Percentiles rank a stretch among this genome's conserved stretches.
phyloP scores from a whole-genome alignment of 2,888 invertebrate genomes.

The Ophion costatus region DNA sequence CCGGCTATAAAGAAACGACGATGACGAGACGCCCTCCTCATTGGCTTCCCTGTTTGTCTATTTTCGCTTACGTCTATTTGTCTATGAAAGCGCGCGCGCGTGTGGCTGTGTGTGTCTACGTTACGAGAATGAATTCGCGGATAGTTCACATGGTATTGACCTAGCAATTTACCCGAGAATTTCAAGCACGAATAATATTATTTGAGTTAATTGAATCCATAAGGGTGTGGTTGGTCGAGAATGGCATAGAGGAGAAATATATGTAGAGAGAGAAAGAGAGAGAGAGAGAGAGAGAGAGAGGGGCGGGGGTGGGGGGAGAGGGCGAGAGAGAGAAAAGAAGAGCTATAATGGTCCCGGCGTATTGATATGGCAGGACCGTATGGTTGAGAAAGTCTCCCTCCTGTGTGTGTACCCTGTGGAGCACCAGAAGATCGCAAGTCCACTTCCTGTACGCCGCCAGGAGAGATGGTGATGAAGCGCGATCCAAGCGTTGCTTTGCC shows the following conservation, averaged over 20 bases:
- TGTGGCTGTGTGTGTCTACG: conserved; percentile 11
- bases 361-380: conserved; percentile 57
- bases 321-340: conserved; percentile 29
- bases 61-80: not conserved
- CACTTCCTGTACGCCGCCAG: conserved; percentile 41
- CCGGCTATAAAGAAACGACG: conserved; percentile 38
- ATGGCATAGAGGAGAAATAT: conserved; percentile 28
- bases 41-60: not conserved
- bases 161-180: conserved; percentile 71
- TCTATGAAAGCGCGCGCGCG: not conserved
- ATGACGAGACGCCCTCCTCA: conserved; percentile 30
- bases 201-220: conserved; percentile 76
- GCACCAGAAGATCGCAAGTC: conserved; percentile 32
- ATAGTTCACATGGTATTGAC: conserved; percentile 69
- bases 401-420: conserved; percentile 26
- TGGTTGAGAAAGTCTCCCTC: conserved; percentile 36
- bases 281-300: conserved; percentile 26
- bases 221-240: conserved; percentile 65
- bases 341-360: conserved; percentile 26
- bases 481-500: conserved; percentile 17
- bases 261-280: conserved; percentile 14
- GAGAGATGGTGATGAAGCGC: conserved; percentile 53
- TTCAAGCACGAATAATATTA: conserved; percentile 76
- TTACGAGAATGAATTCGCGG: conserved; percentile 35
- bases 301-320: no score